Base-by-base conservation (phyloP, 2,888 invertebrate species). In the Spialia ferax region DNA sequence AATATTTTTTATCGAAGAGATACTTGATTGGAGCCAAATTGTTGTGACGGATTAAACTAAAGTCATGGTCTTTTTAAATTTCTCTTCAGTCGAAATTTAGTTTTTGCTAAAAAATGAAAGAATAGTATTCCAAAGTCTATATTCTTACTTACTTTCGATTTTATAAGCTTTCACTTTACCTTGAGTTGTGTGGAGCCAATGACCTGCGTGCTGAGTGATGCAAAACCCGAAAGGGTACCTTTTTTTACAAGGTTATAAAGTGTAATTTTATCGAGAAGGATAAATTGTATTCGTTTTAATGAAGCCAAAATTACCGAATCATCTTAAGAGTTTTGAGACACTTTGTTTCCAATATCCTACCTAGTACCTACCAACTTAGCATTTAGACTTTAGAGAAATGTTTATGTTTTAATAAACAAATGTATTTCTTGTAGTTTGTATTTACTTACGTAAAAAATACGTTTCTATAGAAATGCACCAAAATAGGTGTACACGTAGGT, bases 101-200 rank as follows among this genome's bases (percentile, higher is more conserved):
- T 48, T 67, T 61, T 55, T 61, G 22, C n/a, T 35, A 35, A 32
- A 45, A 55, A 57, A 61, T 23, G 20, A 54, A 42, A 32, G 10
- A 67, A 52, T 35, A 2, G n/a, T 23, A 18, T 29, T 59, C 13
- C 18, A 38, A 67, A 61, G 22, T 15, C 54, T 65, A 20, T 59
- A 66, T 60, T 66, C 15, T 54, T 29, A 42, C n/a, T 26, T 45
- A 88, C 88, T 89, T 89, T 89, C 88, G 80, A 83, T 80, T 81
- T 77, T 70, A 77, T 81, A 65, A 73, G 79, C 89, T 89, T 90
- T 90, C 89, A 84, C 88, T 85, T 77, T 79, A 81, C 84, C 83
- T 85, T 84, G 86, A 74, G 78, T 77, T 62, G 68, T 68, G 69
- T 63, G 64, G 64, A 71, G 74, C 57, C 73, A 73, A 67, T 76